Conservation (phyloP, 2,113 vertebrate genomes). For the Casuarius casuarius region DNA sequence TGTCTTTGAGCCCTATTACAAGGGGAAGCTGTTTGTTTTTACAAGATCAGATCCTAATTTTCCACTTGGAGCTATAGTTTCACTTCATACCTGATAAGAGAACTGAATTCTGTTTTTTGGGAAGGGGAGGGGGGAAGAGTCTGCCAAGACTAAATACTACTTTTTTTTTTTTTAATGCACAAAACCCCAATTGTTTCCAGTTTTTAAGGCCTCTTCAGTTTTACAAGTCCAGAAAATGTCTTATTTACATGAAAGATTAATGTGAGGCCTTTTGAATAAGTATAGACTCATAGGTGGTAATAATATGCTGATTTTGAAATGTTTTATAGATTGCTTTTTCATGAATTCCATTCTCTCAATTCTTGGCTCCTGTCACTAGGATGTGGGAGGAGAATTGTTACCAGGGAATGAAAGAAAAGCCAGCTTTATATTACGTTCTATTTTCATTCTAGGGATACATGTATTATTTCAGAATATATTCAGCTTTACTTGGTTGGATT, state of each 20-base stretch:
- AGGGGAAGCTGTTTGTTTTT: neutral
- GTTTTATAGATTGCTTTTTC: neutral
- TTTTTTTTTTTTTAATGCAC: neutral
- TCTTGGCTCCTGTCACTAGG: neutral
- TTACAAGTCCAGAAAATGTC: neutral
- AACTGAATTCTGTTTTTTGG: neutral
- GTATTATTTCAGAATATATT: slow-evolving; percentile 1
- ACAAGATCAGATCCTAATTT: neutral
- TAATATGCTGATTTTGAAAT: neutral
- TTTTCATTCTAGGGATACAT: neutral
- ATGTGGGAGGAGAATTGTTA: slow-evolving; percentile 1
- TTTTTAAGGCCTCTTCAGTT: neutral
- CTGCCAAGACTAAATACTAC: neutral
- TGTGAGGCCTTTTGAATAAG: neutral
- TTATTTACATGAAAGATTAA: neutral
- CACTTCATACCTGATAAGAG: neutral
- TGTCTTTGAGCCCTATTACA: neutral
- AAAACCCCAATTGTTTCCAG: neutral
- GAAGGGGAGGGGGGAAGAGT: neutral
- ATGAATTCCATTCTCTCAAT: neutral
- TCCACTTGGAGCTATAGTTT: neutral
- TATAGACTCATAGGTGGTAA: neutral
- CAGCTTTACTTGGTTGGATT: neutral
- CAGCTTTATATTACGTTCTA: neutral
- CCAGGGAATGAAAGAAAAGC: neutral